phyloP scores from a whole-genome alignment of 2,113 vertebrate genomes.

The Myotis davidii region DNA sequence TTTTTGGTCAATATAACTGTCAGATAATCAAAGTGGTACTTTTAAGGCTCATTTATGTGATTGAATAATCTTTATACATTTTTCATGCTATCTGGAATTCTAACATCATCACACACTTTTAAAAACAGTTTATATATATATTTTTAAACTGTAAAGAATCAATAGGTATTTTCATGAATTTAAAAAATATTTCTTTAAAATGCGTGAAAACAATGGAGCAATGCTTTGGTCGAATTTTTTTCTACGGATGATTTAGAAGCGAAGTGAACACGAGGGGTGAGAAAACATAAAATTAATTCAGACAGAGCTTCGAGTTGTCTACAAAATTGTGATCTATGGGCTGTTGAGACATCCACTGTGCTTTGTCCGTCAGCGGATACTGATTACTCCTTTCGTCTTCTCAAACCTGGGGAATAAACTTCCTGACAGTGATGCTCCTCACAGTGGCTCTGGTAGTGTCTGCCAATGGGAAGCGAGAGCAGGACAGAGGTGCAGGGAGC shows the following conservation, averaged over 20 bases:
- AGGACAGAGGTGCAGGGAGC: background rate
- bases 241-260: background rate
- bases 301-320: background rate
- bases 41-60: background rate
- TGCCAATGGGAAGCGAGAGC: rapidly evolving
- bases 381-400: background rate
- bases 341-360: rapidly evolving
- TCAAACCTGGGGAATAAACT: background rate
- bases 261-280: background rate
- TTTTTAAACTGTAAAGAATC: background rate
- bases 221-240: background rate
- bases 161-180: background rate
- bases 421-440: rapidly evolving
- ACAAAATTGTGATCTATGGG: background rate
- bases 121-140: background rate
- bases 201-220: background rate
- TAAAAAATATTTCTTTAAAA: background rate
- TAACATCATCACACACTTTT: background rate
- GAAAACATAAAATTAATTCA: background rate
- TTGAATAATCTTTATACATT: constrained; percentile 27
- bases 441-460: background rate
- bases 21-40: constrained; percentile 7
- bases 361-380: background rate
- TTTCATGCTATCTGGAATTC: background rate
- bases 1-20: constrained; percentile 40